Base-by-base conservation (phyloP, 2,797 vertebrate species). In the Myiotriccus ornatus region DNA sequence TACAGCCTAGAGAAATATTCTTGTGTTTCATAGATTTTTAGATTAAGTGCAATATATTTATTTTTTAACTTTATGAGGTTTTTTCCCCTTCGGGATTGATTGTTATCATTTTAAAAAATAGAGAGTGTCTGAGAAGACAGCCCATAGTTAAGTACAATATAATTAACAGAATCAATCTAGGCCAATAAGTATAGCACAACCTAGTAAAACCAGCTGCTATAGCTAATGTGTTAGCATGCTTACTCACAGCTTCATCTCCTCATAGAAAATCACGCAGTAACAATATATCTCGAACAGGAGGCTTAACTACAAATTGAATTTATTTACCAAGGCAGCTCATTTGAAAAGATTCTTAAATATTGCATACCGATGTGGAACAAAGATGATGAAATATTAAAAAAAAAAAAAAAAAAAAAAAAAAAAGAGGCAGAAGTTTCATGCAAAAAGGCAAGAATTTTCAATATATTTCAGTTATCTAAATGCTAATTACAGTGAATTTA, bases 121-220 rank as follows among this genome's bases (percentile, higher is more conserved):
- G 0, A 22, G 30, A 65, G 15, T 63, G 37, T 76, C 75, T 90
- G 62, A 92, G 86, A 69, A 92, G 59, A 67, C 24, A 84, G 76
- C 53, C 35, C 44, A n/a, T 25, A 75, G 35, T 47, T 80, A 59
- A 69, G 32, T 57, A 10, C 41, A 78, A 62, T 56, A 35, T 73
- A 84, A 78, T 84, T 92, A 94, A 88, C 15, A 82, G 69, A 78
- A 79, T 67, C 46, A 79, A 49, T 86, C 62, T 69, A 67, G 32
- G 63, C 55, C 73, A 93, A 78, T n/a, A 81, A 73, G 52, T 62
- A 49, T 9, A 88, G 52, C 14, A 78, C 78, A 83, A 35, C 11
- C n/a, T 46, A 59, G 35, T 70, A 70, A 92, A 93, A 64, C 10
- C 13, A 35, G 62, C 34, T 87, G 44, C 16, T 81, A 49, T 9